Percentiles rank a stretch among this genome's conserved stretches.
Evolutionary conservation across 2,113 vertebrate genomes (phyloP).

Genomic region (Callocephalon fimbriatum): DNA sequence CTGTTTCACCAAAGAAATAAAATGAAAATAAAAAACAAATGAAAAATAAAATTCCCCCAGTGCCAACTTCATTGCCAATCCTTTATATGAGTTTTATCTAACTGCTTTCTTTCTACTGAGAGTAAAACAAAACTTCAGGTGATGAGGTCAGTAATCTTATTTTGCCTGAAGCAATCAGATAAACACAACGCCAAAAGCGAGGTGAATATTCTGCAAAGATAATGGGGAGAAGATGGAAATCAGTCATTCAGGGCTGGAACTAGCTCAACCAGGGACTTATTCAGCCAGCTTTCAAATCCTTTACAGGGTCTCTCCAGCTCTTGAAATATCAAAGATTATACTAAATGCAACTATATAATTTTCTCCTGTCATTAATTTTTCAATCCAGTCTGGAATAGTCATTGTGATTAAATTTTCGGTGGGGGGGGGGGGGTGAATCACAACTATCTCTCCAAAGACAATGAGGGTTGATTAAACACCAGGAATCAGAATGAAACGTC

Average conservation of each 20-base stretch:
- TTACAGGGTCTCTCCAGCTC: not conserved
- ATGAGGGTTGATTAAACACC: conserved; percentile 15
- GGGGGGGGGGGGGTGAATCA: conserved; percentile 12
- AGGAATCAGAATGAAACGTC: conserved; percentile 51
- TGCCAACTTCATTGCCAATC: not conserved
- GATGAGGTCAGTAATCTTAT: conserved; percentile 50
- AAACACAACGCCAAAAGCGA: conserved; percentile 29
- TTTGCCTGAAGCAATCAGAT: conserved; percentile 29
- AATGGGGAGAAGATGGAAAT: not conserved
- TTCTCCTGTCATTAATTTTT: conserved; percentile 34
- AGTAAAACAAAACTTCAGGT: not conserved
- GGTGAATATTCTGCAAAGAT: conserved; percentile 26
- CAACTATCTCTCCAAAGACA: conserved; percentile 28
- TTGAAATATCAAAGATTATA: not conserved
- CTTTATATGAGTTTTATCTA: not conserved
- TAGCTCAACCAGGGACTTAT: not conserved
- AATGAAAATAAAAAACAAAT: not conserved
- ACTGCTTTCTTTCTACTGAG: not conserved
- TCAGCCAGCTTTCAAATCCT: not conserved
- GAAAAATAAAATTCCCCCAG: not conserved
- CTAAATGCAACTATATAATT: not conserved
- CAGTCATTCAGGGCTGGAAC: not conserved
- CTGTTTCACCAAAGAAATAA: not conserved
- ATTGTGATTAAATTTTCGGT: conserved; percentile 42
- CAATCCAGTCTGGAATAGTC: not conserved